Conservation (phyloP, 2,797 vertebrate species). For the Betta splendens region DNA sequence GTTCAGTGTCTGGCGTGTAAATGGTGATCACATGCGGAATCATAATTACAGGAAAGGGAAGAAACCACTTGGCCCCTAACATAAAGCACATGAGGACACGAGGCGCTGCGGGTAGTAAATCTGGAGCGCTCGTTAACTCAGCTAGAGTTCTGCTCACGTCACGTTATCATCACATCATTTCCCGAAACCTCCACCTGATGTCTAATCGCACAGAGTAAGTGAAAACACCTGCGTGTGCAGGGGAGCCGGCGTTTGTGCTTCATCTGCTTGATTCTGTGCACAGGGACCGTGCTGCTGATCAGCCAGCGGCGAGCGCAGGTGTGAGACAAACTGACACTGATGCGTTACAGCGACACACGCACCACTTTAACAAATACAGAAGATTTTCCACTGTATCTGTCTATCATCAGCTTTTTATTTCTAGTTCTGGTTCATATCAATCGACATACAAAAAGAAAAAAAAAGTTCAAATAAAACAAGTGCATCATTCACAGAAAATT, state of each 20-base stretch:
- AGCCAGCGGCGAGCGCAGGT: too few species aligned
- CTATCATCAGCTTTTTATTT: conserved; percentile 62
- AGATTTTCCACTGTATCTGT: conserved; percentile 70
- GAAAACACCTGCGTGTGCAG: conserved; percentile 8
- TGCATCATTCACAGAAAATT: conserved; percentile 65
- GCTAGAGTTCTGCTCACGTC: background rate
- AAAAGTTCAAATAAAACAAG: conserved; percentile 32
- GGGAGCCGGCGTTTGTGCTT: background rate
- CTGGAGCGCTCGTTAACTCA: background rate
- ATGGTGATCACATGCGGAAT: background rate
- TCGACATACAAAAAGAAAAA: conserved; percentile 60
- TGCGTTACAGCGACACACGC: too few species aligned
- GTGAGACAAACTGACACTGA: too few species aligned
- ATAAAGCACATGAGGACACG: background rate
- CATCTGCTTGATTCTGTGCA: too few species aligned
- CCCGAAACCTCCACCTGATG: conserved; percentile 1
- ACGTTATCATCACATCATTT: background rate
- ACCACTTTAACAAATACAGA: conserved; percentile 77
- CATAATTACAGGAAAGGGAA: background rate
- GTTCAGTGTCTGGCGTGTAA: background rate
- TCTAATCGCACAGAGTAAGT: conserved; percentile 13
- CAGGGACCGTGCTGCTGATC: too few species aligned
- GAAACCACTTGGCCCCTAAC: conserved; percentile 1
- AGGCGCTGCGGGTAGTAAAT: background rate
- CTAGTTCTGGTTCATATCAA: conserved; percentile 66